Percentiles rank a stretch among this genome's conserved stretches.
phyloP scores from a whole-genome alignment of 2,113 vertebrate genomes.

The Helogale parvula region DNA sequence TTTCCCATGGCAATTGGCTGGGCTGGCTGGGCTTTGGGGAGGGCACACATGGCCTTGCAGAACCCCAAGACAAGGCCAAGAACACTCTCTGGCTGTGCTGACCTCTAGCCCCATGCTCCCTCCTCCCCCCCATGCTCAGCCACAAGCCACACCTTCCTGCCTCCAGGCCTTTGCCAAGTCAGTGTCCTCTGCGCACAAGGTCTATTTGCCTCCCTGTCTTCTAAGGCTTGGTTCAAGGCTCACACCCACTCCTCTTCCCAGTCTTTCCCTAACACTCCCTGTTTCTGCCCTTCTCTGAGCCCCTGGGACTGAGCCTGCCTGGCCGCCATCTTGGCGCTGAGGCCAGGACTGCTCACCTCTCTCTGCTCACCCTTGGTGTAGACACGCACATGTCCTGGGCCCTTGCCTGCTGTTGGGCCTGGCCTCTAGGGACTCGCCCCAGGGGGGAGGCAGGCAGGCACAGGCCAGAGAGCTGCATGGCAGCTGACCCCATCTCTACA shows the following conservation, averaged over 20 bases:
- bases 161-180: background rate
- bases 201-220: background rate
- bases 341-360: background rate
- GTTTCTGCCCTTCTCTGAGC: background rate
- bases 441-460: background rate
- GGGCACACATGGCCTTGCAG: accelerated
- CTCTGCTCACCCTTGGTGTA: background rate
- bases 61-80: background rate
- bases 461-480: accelerated
- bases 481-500: background rate
- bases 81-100: background rate
- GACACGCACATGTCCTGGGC: accelerated
- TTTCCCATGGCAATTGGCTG: accelerated
- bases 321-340: background rate
- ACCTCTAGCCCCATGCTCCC: background rate
- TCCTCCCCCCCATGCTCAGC: background rate
- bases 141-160: background rate
- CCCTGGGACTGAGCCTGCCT: background rate
- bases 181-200: background rate
- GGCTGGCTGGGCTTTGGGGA: background rate
- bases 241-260: background rate
- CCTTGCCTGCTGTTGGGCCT: too few species aligned
- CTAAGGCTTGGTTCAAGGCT: background rate
- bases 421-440: background rate
- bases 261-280: background rate